Evolutionary conservation across 2,113 vertebrate genomes (phyloP), one percentile per base, ranked within the genome.

Genomic region (Sitta europaea): DNA sequence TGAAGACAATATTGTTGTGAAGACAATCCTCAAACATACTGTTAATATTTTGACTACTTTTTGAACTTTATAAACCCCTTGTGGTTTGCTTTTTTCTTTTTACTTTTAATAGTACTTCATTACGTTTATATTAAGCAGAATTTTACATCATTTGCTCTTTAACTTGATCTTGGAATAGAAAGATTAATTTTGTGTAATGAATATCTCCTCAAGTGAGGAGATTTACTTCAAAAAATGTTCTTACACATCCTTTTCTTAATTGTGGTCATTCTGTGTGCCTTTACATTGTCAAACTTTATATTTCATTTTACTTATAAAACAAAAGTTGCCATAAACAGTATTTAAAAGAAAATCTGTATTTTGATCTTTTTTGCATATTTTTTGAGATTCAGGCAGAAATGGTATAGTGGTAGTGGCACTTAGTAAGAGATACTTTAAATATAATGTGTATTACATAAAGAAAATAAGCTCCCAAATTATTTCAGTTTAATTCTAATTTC

Each of bases 41-140:
- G 12, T 27, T 57, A 67, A 6, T 71, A 4, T 12, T 81, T 54
- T 50, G 11, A 4, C 28, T 47, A 17, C 3, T 21, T 42, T 5
- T 36, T 54, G 21, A 59, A 71, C 8, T 73, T 66, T 29, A 40
- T n/a, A 50, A 75, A 43, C 6, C 0, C 5, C 3, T 28, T 38
- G 6, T n/a, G 6, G 20, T n/a, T 36, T 57, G 3, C 2, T n/a
- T 24, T 33, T 33, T 43, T 6, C 0, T 21, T 33, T 31, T 20
- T 45, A 8, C 54, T 67, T 59, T 35, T 3, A 48, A 4, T 12
- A 62, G 5, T n/a, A 54, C 7, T 58, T 90, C 10, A 59, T 66
- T 75, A 71, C 27, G 8, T 72, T 76, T 86, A 23, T 5, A 38
- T 63, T 63, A 83, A 68, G 19, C 2, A 57, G 54, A 72, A 76